Percentiles rank a stretch among this genome's conserved stretches.
These are phyloP conservation scores for Notarius lentiginosus DNA, from an alignment of 2,113 vertebrate species.

Conservation along the genomic window DNA sequence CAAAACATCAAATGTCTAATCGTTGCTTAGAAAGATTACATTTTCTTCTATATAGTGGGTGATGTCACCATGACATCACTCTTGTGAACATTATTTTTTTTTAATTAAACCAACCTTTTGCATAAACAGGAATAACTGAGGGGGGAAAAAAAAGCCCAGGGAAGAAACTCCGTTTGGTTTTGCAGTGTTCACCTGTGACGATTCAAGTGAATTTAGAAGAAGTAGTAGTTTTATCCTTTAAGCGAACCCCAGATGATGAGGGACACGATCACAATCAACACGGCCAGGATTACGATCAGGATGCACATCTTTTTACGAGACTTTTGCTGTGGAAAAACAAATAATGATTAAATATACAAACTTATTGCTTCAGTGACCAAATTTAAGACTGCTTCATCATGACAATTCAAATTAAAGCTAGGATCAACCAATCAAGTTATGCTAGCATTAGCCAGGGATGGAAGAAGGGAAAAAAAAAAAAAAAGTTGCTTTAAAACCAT, in stretches of 20 bases:
- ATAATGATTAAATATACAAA: neutral
- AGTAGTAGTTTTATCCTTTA: slow-evolving; percentile 48
- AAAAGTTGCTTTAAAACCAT: neutral
- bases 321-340: slow-evolving; percentile 72
- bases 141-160: neutral
- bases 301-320: slow-evolving; percentile 96
- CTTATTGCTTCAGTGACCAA: neutral
- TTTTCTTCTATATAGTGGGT: neutral
- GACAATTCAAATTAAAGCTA: neutral
- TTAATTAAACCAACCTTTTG: no score
- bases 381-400: neutral
- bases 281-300: slow-evolving; percentile 75
- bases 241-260: slow-evolving; percentile 74
- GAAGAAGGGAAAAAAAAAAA: neutral
- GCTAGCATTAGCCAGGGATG: neutral
- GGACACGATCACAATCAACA: slow-evolving; percentile 73
- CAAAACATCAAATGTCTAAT: neutral
- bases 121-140: neutral
- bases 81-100: neutral
- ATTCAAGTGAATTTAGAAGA: neutral
- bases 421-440: neutral
- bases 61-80: neutral
- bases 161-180: neutral
- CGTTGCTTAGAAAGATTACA: neutral
- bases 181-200: neutral